phyloP scores from a whole-genome alignment of 23 tunicate genomes.

The Ciona savignyi region DNA sequence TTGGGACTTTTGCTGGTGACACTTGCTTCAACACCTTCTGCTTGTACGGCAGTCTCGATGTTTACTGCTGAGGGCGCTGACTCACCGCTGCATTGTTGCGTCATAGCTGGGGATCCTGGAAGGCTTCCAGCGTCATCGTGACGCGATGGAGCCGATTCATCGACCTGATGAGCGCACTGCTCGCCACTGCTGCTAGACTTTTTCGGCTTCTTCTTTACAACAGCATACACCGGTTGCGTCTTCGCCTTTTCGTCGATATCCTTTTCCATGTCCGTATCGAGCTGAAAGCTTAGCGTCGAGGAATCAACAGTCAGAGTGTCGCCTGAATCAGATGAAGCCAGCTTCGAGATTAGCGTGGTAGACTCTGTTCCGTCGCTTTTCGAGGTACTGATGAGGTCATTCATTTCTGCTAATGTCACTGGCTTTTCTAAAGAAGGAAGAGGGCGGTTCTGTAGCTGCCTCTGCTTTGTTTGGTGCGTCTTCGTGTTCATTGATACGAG shows the following conservation, averaged over 20 bases:
- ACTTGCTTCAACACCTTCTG: not conserved
- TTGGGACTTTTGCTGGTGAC: not conserved
- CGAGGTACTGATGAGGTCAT: not conserved
- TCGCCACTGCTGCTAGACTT: not conserved
- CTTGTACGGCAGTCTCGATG: not conserved
- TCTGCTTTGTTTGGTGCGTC: not conserved
- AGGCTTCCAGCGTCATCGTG: not conserved
- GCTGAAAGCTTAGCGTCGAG: not conserved
- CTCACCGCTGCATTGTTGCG: not conserved
- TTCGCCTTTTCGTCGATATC: not conserved
- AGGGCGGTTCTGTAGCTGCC: not conserved
- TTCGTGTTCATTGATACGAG: not conserved
- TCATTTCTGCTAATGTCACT: not conserved
- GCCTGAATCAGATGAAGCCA: not conserved
- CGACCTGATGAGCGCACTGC: not conserved
- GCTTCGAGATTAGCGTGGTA: not conserved
- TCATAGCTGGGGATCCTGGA: not conserved
- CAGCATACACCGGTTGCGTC: slow-evolving; percentile 29
- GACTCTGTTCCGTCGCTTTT: not conserved
- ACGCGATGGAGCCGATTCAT: not conserved
- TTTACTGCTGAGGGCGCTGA: not conserved
- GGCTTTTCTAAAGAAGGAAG: not conserved
- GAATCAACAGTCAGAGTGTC: not conserved
- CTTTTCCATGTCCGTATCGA: not conserved
- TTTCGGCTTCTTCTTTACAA: slow-evolving; percentile 20